Conservation (phyloP, 2,888 invertebrate species). For the Tipula unca region DNA sequence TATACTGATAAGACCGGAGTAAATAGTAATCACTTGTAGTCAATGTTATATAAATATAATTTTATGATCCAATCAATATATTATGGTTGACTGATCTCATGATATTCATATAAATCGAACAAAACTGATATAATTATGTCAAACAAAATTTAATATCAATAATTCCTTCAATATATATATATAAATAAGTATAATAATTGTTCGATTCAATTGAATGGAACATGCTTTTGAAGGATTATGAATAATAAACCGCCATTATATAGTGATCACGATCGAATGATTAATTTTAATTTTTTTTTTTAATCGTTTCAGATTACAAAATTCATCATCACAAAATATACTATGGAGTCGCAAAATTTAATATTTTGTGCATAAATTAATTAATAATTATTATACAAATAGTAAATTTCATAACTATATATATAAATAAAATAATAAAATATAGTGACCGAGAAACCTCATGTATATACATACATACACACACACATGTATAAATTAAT, state of each 20-base stretch:
- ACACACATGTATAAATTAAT: neutral
- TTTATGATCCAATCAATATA: neutral
- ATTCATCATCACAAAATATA: neutral
- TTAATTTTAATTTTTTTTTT: neutral
- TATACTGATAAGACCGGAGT: too few species aligned
- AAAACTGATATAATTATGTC: neutral
- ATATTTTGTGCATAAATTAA: neutral
- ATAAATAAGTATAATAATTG: neutral
- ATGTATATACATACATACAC: neutral
- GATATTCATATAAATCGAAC: neutral
- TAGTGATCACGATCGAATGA: neutral
- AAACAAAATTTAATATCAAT: neutral
- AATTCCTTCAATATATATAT: neutral
- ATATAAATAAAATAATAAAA: too few species aligned
- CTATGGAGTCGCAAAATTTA: neutral
- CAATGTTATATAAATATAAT: too few species aligned
- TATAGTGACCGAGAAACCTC: neutral
- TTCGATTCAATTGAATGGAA: neutral
- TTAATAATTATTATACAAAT: neutral
- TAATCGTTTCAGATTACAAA: neutral
- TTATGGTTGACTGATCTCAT: neutral
- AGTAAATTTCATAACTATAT: neutral
- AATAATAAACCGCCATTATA: neutral
- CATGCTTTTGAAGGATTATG: neutral
- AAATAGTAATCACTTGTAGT: too few species aligned